Evolutionary conservation across 2,113 vertebrate species (phyloP).

Genomic region (Bubalus kerabau): DNA sequence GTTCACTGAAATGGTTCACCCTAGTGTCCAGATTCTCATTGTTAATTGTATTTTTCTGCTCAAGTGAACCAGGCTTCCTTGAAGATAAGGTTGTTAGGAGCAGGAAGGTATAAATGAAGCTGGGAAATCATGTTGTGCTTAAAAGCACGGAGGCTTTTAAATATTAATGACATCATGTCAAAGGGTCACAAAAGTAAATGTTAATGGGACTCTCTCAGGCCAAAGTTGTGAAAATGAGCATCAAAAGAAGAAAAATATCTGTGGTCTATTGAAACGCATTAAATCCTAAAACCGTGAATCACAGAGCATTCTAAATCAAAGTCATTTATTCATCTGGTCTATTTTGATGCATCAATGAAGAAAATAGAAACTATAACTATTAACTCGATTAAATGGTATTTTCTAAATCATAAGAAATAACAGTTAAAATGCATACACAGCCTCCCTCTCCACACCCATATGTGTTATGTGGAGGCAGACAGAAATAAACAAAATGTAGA

Average conservation of each 20-base stretch:
- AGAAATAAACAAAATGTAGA: neutral
- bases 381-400: neutral
- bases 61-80: neutral
- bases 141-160: neutral
- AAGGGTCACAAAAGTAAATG: neutral
- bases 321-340: neutral
- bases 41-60: neutral
- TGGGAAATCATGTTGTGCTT: neutral
- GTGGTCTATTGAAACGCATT: neutral
- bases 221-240: neutral
- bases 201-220: neutral
- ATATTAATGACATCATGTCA: neutral
- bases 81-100: neutral
- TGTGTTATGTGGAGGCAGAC: neutral
- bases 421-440: neutral
- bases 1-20: neutral
- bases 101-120: neutral
- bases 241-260: neutral
- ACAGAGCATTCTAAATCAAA: neutral
- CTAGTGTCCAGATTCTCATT: neutral
- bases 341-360: neutral
- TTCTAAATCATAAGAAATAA: neutral
- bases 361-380: neutral
- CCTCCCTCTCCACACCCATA: neutral
- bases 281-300: neutral